phyloP scores from a whole-genome alignment of 1,140 invertebrate species.

The Cotesia glomerata region DNA sequence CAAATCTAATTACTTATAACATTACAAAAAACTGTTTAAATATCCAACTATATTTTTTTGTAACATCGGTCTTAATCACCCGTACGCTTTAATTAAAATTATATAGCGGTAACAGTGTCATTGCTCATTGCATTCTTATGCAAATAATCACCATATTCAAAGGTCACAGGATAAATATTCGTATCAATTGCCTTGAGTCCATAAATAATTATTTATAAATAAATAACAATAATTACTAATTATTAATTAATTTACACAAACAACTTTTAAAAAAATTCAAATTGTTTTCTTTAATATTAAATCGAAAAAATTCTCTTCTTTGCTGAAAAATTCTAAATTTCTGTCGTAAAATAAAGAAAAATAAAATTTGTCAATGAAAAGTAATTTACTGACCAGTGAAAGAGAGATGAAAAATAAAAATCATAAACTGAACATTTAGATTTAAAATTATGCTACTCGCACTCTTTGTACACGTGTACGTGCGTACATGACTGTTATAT shows the following conservation, averaged over 20 bases:
- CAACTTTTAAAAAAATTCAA: background rate
- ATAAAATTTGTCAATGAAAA: too few relatives aligned
- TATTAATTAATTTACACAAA: background rate
- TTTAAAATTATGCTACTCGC: constrained; percentile 27
- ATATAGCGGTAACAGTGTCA: constrained; percentile 16
- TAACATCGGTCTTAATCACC: too few relatives aligned
- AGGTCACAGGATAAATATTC: constrained; percentile 21
- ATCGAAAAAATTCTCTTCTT: too few relatives aligned
- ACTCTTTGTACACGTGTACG: constrained; percentile 24
- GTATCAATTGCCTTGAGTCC: constrained; percentile 11
- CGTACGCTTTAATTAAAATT: background rate
- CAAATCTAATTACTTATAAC: too few relatives aligned
- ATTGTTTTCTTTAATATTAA: too few relatives aligned
- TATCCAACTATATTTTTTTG: too few relatives aligned
- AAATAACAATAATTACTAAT: background rate
- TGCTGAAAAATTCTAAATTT: too few relatives aligned
- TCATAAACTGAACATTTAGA: background rate
- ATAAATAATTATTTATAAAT: constrained; percentile 25
- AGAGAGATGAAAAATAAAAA: background rate
- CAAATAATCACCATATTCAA: constrained; percentile 19
- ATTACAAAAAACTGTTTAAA: too few relatives aligned
- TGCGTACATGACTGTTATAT: constrained; percentile 18
- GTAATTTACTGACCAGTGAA: too few relatives aligned
- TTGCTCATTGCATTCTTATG: constrained; percentile 26
- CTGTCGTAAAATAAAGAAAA: too few relatives aligned